Percentiles rank a stretch among this genome's conserved stretches.
These are phyloP conservation scores for Drosophila fulvimacula DNA, from an alignment of 2,888 invertebrate genomes.

Conservation along the genomic window DNA sequence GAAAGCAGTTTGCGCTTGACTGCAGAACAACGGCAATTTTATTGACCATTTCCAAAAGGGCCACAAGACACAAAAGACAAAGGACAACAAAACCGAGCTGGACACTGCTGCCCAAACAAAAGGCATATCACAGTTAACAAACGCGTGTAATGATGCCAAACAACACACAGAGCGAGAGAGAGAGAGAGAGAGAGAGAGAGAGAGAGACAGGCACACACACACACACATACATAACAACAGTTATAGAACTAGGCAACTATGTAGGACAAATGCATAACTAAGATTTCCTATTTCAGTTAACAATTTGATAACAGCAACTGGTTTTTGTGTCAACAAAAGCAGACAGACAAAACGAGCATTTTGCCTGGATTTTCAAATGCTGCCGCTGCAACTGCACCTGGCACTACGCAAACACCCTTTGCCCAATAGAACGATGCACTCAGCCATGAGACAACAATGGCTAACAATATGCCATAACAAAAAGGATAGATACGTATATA, in stretches of 20 bases:
- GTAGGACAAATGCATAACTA: conserved; percentile 68
- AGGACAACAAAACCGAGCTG: conserved; percentile 26
- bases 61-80: conserved; percentile 43
- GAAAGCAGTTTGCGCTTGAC: conserved; percentile 58
- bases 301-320: conserved; percentile 73
- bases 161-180: conserved; percentile 23
- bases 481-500: not conserved
- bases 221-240: conserved; percentile 7
- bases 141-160: conserved; percentile 60
- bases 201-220: not conserved
- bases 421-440: conserved; percentile 47
- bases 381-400: conserved; percentile 10
- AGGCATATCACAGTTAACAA: conserved; percentile 62
- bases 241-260: conserved; percentile 45
- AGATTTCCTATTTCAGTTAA: conserved; percentile 79
- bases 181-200: conserved; percentile 11
- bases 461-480: conserved; percentile 67
- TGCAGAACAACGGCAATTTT: conserved; percentile 60
- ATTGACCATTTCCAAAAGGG: conserved; percentile 63
- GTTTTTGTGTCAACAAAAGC: conserved; percentile 65
- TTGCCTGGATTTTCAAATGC: conserved; percentile 38
- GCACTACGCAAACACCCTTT: not conserved
- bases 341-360: conserved; percentile 40
- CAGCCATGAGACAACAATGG: conserved; percentile 63
- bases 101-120: conserved; percentile 46